Evolutionary conservation across 2,888 invertebrate species (phyloP).

Genomic region (Papilio elwesi): DNA sequence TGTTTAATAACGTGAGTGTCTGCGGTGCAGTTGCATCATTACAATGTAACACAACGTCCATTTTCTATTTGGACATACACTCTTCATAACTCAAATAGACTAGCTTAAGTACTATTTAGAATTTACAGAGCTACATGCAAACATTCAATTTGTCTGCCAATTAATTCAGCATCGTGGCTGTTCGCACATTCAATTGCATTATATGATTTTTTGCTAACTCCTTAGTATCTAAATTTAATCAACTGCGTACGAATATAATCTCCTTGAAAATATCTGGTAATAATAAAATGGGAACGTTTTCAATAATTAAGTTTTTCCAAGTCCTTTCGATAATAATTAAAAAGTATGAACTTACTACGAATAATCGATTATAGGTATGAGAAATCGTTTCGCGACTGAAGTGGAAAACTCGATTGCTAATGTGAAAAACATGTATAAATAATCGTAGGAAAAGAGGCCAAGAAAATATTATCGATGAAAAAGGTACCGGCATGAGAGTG

Average conservation of each 20-base stretch:
- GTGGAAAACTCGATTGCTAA: constrained; percentile 16
- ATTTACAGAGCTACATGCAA: background rate
- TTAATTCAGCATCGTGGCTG: background rate
- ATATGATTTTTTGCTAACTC: background rate
- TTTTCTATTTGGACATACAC: constrained; percentile 27
- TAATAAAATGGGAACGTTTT: background rate
- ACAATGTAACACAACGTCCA: constrained; percentile 12
- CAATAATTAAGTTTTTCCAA: background rate
- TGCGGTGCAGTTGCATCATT: constrained; percentile 24
- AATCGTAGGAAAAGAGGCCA: constrained; percentile 35
- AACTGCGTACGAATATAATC: background rate
- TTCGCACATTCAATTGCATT: background rate
- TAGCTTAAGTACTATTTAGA: too few relatives aligned
- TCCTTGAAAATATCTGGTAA: background rate
- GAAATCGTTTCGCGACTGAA: background rate
- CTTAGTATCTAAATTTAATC: background rate
- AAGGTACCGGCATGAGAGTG: constrained; percentile 28
- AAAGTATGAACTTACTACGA: background rate
- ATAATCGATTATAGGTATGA: background rate
- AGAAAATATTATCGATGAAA: constrained; percentile 38
- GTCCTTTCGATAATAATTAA: background rate
- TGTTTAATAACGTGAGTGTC: constrained; percentile 7
- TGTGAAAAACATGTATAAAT: constrained; percentile 29
- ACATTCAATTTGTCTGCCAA: constrained; percentile 8
- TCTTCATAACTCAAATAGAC: background rate